These are phyloP conservation scores for Ptilodon capucinus DNA, from an alignment of 2,888 invertebrate genomes.

Conservation along the genomic window DNA sequence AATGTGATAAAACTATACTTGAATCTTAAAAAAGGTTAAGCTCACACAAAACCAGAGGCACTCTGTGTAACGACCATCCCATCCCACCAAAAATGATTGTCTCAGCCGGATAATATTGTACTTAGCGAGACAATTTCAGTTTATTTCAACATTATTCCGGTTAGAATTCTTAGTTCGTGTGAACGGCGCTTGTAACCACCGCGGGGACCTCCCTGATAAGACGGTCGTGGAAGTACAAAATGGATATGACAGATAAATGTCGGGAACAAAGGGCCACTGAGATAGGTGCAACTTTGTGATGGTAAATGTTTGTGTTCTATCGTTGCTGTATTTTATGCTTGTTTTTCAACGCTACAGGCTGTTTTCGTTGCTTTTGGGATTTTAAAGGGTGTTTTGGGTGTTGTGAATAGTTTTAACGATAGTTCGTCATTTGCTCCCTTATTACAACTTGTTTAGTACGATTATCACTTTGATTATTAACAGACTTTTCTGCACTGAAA, in stretches of 20 bases:
- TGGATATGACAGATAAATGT: slow-evolving; percentile 1
- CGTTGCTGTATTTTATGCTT: background rate
- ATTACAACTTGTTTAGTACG: too few relatives aligned
- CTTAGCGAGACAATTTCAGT: slow-evolving; percentile 16
- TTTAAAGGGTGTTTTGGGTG: background rate
- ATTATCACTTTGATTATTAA: too few relatives aligned
- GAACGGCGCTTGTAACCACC: background rate
- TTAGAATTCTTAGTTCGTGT: slow-evolving; percentile 1
- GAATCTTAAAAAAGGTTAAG: background rate
- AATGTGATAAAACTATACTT: too few relatives aligned
- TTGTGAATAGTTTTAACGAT: too few relatives aligned
- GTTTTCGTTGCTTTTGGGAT: background rate
- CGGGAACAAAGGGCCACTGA: background rate
- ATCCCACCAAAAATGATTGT: slow-evolving; percentile 8
- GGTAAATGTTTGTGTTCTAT: background rate
- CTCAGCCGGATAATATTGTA: slow-evolving; percentile 19
- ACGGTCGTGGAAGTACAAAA: background rate
- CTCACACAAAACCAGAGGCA: background rate
- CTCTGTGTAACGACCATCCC: background rate
- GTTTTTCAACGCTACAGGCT: background rate
- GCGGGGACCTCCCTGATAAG: background rate
- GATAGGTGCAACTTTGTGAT: background rate
- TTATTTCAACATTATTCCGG: slow-evolving; percentile 15
- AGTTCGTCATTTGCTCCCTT: too few relatives aligned
- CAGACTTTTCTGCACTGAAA: too few relatives aligned